Percentiles rank a stretch among this genome's conserved stretches.
These are phyloP conservation scores for Bombus polaris DNA, from an alignment of 1,140 invertebrate genomes.

Conservation along the genomic window DNA sequence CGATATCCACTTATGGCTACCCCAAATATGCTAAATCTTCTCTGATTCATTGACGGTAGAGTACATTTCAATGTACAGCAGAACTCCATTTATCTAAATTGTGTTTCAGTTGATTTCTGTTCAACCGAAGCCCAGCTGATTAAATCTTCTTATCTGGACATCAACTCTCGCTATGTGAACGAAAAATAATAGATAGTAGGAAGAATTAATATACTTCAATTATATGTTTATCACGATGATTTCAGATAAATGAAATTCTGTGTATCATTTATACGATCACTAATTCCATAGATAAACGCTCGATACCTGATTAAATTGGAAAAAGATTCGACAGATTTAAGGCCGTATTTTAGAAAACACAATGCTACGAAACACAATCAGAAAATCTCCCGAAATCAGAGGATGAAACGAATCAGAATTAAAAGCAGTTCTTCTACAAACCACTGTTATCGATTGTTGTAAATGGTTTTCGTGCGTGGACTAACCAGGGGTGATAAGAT, in stretches of 20 bases:
- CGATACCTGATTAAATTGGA: background rate
- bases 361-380: no score
- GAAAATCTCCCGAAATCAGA: no score
- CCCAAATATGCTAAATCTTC: no score
- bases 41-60: background rate
- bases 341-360: background rate
- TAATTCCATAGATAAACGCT: background rate
- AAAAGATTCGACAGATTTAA: background rate
- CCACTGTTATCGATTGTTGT: background rate
- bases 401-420: background rate
- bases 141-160: no score
- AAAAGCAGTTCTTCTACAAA: no score
- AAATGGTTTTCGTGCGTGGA: background rate
- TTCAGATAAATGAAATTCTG: background rate
- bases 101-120: no score
- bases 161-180: no score
- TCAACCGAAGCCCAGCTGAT: no score
- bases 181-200: no score
- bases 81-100: background rate
- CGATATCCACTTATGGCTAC: no score
- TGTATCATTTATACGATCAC: background rate
- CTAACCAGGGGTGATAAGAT: constrained; percentile 55
- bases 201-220: no score
- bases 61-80: background rate
- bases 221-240: background rate